Conservation (phyloP, 2,113 vertebrate genomes). For the Polypterus senegalus region DNA sequence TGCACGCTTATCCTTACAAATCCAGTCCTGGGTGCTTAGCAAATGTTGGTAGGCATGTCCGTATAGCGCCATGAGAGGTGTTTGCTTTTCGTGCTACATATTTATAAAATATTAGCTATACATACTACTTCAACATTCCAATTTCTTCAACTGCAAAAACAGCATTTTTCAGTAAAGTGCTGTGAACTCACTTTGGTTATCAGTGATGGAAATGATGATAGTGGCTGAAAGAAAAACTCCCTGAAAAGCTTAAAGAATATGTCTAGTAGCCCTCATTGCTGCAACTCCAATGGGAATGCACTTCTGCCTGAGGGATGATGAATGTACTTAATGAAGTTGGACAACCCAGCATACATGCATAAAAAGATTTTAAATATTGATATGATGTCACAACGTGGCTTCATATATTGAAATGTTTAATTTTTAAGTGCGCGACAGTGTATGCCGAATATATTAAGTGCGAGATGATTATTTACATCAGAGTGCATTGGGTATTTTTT, state of each 20-base stretch:
- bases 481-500: constrained; percentile 44
- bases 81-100: too few species aligned
- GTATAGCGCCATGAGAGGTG: too few species aligned
- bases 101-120: too few species aligned
- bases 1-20: too few species aligned
- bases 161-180: not conserved
- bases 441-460: constrained; percentile 55
- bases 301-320: constrained; percentile 74
- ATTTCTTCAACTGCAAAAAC: too few species aligned
- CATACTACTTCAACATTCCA: too few species aligned
- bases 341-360: constrained; percentile 96
- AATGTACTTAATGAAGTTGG: constrained; percentile 97
- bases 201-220: constrained; percentile 3
- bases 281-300: constrained; percentile 62
- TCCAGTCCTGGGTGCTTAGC: too few species aligned
- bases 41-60: too few species aligned
- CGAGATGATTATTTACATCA: constrained; percentile 67
- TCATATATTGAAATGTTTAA: constrained; percentile 91
- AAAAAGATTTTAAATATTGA: constrained; percentile 98
- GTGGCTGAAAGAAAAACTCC: constrained; percentile 18
- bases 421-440: constrained; percentile 75
- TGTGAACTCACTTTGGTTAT: constrained; percentile 1
- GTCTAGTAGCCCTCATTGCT: constrained; percentile 68
- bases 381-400: constrained; percentile 77
- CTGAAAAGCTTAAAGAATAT: constrained; percentile 25